phyloP scores from a whole-genome alignment of 1,140 invertebrate species.

The Drosophila dunni region DNA sequence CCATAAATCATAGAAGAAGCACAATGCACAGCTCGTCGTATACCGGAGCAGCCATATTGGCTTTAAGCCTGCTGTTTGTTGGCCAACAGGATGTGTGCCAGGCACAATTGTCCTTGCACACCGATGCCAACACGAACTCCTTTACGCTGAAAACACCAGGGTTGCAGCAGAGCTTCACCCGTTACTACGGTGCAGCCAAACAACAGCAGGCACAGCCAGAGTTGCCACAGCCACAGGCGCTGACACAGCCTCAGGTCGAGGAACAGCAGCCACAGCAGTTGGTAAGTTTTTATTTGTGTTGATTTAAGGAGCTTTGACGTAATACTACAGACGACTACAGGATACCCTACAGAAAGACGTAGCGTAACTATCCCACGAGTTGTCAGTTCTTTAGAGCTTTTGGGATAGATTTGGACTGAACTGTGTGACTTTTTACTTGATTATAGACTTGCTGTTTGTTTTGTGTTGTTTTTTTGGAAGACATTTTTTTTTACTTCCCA shows the following conservation, averaged over 20 bases:
- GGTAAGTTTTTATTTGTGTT: slow-evolving; percentile 42
- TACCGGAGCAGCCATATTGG: slow-evolving; percentile 9
- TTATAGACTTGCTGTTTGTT: no score
- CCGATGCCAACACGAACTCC: slow-evolving; percentile 77
- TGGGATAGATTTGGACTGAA: no score
- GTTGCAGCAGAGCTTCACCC: slow-evolving; percentile 78
- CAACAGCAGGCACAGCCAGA: slow-evolving; percentile 38
- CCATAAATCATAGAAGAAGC: slow-evolving; percentile 6
- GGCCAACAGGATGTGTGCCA: slow-evolving; percentile 44
- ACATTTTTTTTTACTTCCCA: no score
- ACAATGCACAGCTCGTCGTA: slow-evolving; percentile 37
- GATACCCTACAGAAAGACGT: no score
- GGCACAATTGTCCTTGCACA: slow-evolving; percentile 78
- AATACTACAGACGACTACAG: no score
- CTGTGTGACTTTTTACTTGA: no score
- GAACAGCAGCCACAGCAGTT: slow-evolving; percentile 49
- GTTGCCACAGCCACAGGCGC: slow-evolving; percentile 39
- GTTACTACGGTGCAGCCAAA: slow-evolving; percentile 68
- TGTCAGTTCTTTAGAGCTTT: no score
- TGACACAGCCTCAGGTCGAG: slow-evolving; percentile 19
- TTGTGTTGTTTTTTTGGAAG: no score
- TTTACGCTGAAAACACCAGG: slow-evolving; percentile 78
- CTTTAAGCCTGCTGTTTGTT: slow-evolving; percentile 40
- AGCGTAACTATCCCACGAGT: no score
- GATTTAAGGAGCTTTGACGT: no score